Evolutionary conservation across 2,888 invertebrate genomes (phyloP), one percentile per base, ranked within the genome.

Genomic region (Cerastoderma edule): DNA sequence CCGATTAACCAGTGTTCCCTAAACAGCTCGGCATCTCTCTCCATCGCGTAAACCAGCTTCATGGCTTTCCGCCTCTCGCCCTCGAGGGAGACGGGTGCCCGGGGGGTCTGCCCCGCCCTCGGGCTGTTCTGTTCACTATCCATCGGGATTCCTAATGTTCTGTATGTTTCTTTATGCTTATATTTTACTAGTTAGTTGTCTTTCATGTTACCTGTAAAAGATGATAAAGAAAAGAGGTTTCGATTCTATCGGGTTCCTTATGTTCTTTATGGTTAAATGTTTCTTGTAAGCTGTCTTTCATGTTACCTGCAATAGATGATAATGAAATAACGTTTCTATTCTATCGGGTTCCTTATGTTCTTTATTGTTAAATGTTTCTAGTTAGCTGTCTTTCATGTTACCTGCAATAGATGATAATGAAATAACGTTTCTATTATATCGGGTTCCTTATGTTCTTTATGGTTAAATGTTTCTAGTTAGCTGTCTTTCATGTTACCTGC

Each of bases 61-160:
- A 89, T 87, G 0, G 88, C 87, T 33, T 85, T 87, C 8, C 89
- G 80, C 44, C 90, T 75, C 66, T 88, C 87, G 10, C 86, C 83
- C 68, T 89, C 89, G 54, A 89, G 73, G 0, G 90, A 90, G 27
- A 87, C 83, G 0, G 89, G 89, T 32, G 67, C 76, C 75, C 82
- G 50, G 2, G 82, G 82, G 8, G 73, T 54, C 48, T 76, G 72
- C 32, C 81, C 80, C 6, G 63, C 77, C 68, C 76, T 68, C 16
- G 80, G 80, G 39, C 65, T 78, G 60, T 72, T 75, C 16, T 50
- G 64, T 33, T 78, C 78, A 54, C 78, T 78, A 19, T 56, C 65
- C 75, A 78, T 75, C 8, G 4, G 8, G 16, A 39, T 8, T 39
- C n/a, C n/a, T n/a, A n/a, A n/a, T n/a, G n/a, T n/a, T n/a, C n/a